phyloP scores from a whole-genome alignment of 2,888 invertebrate genomes.

The Sympetrum striolatum region DNA sequence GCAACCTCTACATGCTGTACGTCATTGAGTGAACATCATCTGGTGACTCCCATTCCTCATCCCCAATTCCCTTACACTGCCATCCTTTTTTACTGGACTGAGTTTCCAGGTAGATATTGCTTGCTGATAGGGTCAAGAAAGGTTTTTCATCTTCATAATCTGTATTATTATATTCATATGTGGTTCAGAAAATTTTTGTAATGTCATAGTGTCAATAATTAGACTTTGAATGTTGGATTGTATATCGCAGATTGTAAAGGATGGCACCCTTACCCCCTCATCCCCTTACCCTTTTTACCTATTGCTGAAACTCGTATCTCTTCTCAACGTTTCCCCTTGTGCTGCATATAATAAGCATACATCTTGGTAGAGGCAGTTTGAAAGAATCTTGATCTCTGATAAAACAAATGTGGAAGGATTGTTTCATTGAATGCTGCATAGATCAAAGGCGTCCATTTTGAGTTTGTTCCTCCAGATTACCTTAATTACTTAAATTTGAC shows the following conservation, averaged over 20 bases:
- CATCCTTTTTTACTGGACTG: constrained; percentile 20
- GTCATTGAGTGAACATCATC: constrained; percentile 57
- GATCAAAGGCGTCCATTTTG: not conserved
- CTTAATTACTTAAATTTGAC: not conserved
- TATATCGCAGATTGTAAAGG: constrained; percentile 31
- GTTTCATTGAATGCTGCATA: not conserved
- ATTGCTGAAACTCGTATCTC: constrained; percentile 5
- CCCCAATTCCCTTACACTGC: constrained; percentile 1
- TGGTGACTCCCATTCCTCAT: not conserved
- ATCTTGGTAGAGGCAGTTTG: not conserved
- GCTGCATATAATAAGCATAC: constrained; percentile 29
- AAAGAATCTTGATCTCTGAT: not conserved
- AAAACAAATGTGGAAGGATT: not conserved
- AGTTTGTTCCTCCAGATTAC: not conserved
- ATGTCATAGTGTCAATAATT: constrained; percentile 11
- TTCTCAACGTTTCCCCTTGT: constrained; percentile 26
- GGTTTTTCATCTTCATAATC: constrained; percentile 17
- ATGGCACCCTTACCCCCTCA: not conserved
- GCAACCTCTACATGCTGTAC: constrained; percentile 70
- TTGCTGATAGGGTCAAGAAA: not conserved
- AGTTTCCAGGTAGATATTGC: not conserved
- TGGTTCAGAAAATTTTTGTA: constrained; percentile 18
- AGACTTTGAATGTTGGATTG: constrained; percentile 35
- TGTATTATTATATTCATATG: constrained; percentile 30
- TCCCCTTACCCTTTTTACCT: not conserved